Conservation (phyloP, 2,888 invertebrate genomes). For the Acrobasis consociella region DNA sequence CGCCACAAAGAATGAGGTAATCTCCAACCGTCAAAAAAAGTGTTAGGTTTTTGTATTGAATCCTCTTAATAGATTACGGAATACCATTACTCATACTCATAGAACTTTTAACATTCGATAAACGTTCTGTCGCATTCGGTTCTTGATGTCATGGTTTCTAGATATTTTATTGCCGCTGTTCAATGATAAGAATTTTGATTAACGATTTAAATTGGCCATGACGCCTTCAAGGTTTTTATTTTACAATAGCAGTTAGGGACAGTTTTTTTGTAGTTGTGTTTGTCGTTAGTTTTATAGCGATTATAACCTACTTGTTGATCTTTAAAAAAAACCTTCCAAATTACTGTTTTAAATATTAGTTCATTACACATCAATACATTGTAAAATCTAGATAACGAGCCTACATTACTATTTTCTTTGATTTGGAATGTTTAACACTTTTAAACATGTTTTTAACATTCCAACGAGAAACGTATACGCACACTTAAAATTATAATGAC, state of each 20-base stretch:
- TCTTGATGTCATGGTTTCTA: constrained; percentile 38
- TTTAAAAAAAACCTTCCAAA: too few species aligned
- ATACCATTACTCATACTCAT: constrained; percentile 49
- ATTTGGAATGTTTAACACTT: neutral
- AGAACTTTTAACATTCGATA: constrained; percentile 42
- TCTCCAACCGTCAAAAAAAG: constrained; percentile 53
- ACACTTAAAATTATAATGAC: too few species aligned
- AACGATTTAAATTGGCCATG: constrained; percentile 37
- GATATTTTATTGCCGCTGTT: constrained; percentile 36
- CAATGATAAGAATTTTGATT: constrained; percentile 36
- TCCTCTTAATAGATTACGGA: constrained; percentile 47
- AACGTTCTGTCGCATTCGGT: constrained; percentile 36
- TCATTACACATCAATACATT: too few species aligned
- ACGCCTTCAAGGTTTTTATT: constrained; percentile 30
- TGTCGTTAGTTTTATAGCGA: neutral
- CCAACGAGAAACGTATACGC: too few species aligned
- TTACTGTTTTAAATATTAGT: too few species aligned
- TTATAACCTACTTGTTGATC: too few species aligned
- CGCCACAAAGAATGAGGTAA: constrained; percentile 62
- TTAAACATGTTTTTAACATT: too few species aligned
- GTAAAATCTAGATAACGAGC: too few species aligned
- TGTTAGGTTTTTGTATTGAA: constrained; percentile 45
- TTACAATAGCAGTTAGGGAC: neutral
- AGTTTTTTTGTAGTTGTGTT: neutral
- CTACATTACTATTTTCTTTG: neutral